A percentile compares a stretch with the other conserved stretches of the same genome.
These are phyloP conservation scores for Bambusicola thoracicus DNA, from an alignment of 2,113 vertebrate species.

Conservation along the genomic window DNA sequence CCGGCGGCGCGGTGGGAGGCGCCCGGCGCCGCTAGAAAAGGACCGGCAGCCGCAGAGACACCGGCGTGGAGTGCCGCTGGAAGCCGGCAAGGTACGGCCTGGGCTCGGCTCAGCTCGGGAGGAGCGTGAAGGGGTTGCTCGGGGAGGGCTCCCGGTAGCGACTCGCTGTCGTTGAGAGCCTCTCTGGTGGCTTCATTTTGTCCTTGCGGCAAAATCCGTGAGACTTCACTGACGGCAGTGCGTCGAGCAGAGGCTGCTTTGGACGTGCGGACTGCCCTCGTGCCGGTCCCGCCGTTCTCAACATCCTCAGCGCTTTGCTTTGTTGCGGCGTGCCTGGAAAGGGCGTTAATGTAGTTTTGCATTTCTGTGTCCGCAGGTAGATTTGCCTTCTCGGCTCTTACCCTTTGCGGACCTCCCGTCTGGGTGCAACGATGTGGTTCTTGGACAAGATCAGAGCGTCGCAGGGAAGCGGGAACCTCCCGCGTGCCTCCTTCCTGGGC, in stretches of 20 bases:
- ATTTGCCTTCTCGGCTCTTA: not conserved
- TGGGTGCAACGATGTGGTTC: slow-evolving; percentile 65
- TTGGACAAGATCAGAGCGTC: slow-evolving; percentile 65
- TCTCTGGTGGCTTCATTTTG: not conserved
- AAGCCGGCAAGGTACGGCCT: not conserved
- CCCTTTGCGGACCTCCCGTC: not conserved
- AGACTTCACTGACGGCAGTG: rapidly evolving
- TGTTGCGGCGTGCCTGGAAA: rapidly evolving
- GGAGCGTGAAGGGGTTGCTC: rapidly evolving
- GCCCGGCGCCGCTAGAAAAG: slow-evolving; percentile 9
- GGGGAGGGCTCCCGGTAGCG: rapidly evolving
- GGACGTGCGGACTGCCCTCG: rapidly evolving
- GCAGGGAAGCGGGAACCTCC: not conserved
- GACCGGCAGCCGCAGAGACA: rapidly evolving
- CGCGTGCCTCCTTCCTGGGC: not conserved
- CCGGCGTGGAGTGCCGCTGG: not conserved
- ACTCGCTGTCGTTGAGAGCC: rapidly evolving
- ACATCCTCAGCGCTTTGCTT: rapidly evolving
- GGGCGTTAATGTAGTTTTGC: not conserved
- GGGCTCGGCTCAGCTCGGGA: not conserved
- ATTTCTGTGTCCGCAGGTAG: not conserved
- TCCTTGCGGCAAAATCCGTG: rapidly evolving
- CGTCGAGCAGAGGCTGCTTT: not conserved
- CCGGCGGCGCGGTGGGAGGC: not conserved
- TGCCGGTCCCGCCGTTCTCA: not conserved